Evolutionary conservation across 2,113 vertebrate species (phyloP).

Genomic region (Ardeotis arabs): DNA sequence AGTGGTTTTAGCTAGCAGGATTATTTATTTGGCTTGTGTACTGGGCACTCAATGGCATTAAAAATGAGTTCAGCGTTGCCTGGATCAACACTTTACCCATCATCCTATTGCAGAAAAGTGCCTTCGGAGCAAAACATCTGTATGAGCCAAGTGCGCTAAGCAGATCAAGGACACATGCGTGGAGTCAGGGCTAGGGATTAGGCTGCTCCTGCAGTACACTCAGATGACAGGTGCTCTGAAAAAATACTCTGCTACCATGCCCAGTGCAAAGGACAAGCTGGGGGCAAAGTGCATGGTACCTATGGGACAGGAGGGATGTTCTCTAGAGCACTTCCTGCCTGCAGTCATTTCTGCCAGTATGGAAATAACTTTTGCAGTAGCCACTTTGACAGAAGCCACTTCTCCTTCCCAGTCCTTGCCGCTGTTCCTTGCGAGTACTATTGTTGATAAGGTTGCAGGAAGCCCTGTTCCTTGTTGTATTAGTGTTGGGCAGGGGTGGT

Average conservation of each 20-base stretch:
- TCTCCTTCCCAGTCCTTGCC: background rate
- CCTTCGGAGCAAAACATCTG: background rate
- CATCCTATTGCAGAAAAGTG: background rate
- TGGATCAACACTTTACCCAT: conserved; percentile 24
- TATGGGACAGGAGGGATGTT: background rate
- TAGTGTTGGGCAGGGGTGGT: background rate
- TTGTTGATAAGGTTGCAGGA: background rate
- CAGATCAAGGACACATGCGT: background rate
- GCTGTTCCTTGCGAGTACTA: background rate
- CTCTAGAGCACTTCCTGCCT: background rate
- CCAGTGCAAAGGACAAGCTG: background rate
- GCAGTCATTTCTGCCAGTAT: background rate
- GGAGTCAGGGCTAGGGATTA: background rate
- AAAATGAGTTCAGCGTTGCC: conserved; percentile 10
- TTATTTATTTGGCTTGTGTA: conserved; percentile 38
- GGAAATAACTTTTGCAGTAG: background rate
- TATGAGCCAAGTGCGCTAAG: background rate
- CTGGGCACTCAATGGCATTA: background rate
- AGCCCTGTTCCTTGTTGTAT: background rate
- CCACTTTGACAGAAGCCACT: background rate
- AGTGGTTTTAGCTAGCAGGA: conserved; percentile 3
- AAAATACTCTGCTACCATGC: background rate
- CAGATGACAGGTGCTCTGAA: background rate
- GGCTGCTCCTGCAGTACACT: background rate
- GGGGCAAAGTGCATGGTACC: background rate